Conservation (phyloP, 2,888 invertebrate genomes). For the Acanthacorydalis orientalis region DNA sequence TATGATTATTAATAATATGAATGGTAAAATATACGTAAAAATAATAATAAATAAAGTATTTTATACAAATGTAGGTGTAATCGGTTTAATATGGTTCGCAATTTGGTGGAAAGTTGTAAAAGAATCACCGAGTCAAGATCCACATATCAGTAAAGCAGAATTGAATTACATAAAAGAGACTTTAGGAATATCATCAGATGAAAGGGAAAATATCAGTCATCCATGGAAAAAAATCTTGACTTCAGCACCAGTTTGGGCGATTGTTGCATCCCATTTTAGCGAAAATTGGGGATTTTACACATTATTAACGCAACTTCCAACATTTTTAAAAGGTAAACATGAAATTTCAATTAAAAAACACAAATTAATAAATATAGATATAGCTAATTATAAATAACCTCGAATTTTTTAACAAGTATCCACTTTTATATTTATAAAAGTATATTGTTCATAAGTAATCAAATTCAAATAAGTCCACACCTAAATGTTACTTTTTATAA, state of each 20-base stretch:
- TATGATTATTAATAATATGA: too few relatives aligned
- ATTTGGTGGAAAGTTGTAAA: slow-evolving; percentile 53
- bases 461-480: too few relatives aligned
- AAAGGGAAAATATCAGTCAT: slow-evolving; percentile 35
- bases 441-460: too few relatives aligned
- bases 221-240: slow-evolving; percentile 64
- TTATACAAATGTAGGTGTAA: slow-evolving; percentile 28
- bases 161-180: slow-evolving; percentile 51
- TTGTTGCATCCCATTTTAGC: slow-evolving; percentile 67
- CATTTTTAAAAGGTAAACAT: slow-evolving; percentile 57
- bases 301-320: slow-evolving; percentile 64
- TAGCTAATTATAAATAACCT: background rate
- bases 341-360: background rate
- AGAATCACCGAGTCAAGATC: slow-evolving; percentile 59
- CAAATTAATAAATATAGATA: background rate
- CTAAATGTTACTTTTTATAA: too few relatives aligned
- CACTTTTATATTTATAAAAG: too few relatives aligned
- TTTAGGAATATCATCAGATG: slow-evolving; percentile 30
- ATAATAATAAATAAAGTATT: background rate
- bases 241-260: slow-evolving; percentile 69
- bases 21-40: too few relatives aligned
- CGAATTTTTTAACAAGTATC: background rate
- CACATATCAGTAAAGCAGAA: slow-evolving; percentile 52
- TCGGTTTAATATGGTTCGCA: slow-evolving; percentile 55
- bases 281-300: slow-evolving; percentile 89